phyloP scores from a whole-genome alignment of 2,113 vertebrate genomes.

The Cyphomyrus discorhynchus region DNA sequence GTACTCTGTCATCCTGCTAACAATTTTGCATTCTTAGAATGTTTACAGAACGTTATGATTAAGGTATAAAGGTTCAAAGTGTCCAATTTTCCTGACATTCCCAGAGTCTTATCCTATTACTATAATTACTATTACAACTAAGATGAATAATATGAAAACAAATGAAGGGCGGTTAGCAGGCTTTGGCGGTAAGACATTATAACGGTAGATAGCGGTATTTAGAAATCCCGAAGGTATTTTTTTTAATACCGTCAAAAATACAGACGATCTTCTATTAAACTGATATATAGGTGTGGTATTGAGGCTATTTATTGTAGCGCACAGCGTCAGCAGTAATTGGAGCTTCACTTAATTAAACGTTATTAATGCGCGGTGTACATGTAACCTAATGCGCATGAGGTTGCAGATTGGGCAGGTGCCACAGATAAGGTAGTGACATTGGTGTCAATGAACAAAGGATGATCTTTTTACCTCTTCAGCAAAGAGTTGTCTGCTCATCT shows the following conservation, averaged over 20 bases:
- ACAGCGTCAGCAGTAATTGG: neutral
- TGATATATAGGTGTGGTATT: neutral
- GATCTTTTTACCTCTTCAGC: neutral
- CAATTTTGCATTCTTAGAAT: neutral
- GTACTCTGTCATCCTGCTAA: neutral
- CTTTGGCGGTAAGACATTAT: neutral
- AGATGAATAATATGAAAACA: neutral
- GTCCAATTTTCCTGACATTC: neutral
- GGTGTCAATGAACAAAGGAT: neutral
- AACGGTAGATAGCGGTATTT: neutral
- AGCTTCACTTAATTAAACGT: neutral
- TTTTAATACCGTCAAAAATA: neutral
- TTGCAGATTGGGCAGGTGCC: neutral
- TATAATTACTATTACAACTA: neutral
- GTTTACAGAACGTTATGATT: neutral
- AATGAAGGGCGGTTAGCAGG: neutral
- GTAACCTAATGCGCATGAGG: neutral
- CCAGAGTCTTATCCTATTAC: neutral
- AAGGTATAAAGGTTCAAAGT: neutral
- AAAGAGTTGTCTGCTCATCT: neutral
- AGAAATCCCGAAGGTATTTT: neutral
- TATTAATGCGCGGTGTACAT: neutral
- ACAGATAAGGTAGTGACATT: neutral
- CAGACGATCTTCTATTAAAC: neutral
- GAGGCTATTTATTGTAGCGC: neutral